Evolutionary conservation across 1,140 invertebrate genomes (phyloP), one percentile per base, ranked within the genome.

Genomic region (Luehdorfia chinensis): DNA sequence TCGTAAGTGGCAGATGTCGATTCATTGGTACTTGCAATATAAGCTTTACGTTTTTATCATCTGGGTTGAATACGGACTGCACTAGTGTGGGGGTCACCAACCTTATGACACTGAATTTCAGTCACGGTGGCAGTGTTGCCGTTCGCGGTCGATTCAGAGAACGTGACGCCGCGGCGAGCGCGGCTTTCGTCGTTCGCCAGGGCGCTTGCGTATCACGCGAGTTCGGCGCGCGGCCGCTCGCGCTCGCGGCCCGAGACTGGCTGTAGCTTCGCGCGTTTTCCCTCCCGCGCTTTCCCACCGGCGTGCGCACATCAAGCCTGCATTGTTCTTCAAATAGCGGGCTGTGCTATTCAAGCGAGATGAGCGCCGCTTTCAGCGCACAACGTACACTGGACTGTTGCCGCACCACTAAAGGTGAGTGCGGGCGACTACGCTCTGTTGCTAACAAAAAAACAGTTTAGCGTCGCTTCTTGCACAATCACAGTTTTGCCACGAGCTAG

Each of bases 31-130:
- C 28, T 49, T 41, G 51, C 13, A 69, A 63, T 59, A 19, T 27
- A 31, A 52, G 53, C 59, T 63, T 19, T 70, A 53, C 14, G 9
- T 37, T 41, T 25, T 55, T 37, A 16, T 52, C 11, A 32, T 63
- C 61, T 69, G 61, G 62, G 69, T 61, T 43, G 58, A 39, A 59
- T 72, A 76, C 74, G 43, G 57, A 52, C 49, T 70, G 66, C 61
- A 67, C 71, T 61, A n/a, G n/a, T 32, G 47, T 56, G 46, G 46
- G 57, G 75, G 59, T 83, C 80, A 85, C 80, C 73, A 80, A 85
- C 78, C 80, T 85, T 85, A 79, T 85, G 80, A 84, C 78, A 84
- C 76, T 78, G 77, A 80, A 79, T 59, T 66, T 84, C 80, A 66
- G 75, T 71, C 66, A 75, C 74, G 72, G 66, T 66, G 74, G 70